Evolutionary conservation across 2,888 invertebrate genomes (phyloP).

Genomic region (Calliphora vomitoria): DNA sequence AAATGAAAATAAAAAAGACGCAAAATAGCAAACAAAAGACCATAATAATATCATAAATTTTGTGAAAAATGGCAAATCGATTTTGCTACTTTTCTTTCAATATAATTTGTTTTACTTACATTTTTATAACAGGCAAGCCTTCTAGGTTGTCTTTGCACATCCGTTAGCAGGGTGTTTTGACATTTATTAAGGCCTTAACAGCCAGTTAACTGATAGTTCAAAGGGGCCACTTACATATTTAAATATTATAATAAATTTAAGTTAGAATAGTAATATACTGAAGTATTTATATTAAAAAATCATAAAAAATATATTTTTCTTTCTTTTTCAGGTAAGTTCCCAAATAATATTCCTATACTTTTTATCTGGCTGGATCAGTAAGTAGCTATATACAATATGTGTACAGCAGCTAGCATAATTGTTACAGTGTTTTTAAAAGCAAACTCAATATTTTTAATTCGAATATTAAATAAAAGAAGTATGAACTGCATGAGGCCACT

Average conservation of each 20-base stretch:
- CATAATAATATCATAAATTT: constrained; percentile 67
- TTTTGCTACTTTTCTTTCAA: constrained; percentile 43
- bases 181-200: not conserved
- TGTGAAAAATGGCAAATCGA: constrained; percentile 67
- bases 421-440: too few species aligned
- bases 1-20: constrained; percentile 22
- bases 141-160: constrained; percentile 10
- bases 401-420: too few species aligned
- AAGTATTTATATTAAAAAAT: not conserved
- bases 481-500: too few species aligned
- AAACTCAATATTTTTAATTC: too few species aligned
- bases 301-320: not conserved
- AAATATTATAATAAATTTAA: not conserved
- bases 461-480: too few species aligned
- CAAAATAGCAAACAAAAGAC: constrained; percentile 41
- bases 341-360: not conserved
- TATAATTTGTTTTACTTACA: constrained; percentile 38
- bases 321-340: constrained; percentile 23
- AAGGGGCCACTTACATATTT: not conserved
- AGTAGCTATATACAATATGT: not conserved
- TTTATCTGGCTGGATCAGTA: not conserved
- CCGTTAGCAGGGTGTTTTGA: constrained; percentile 2
- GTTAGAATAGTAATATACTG: not conserved
- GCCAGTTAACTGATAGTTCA: not conserved
- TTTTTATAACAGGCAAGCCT: constrained; percentile 43